These are phyloP conservation scores for Gymnoscopelus microlampas DNA, from an alignment of 2,797 vertebrate genomes.

Conservation along the genomic window DNA sequence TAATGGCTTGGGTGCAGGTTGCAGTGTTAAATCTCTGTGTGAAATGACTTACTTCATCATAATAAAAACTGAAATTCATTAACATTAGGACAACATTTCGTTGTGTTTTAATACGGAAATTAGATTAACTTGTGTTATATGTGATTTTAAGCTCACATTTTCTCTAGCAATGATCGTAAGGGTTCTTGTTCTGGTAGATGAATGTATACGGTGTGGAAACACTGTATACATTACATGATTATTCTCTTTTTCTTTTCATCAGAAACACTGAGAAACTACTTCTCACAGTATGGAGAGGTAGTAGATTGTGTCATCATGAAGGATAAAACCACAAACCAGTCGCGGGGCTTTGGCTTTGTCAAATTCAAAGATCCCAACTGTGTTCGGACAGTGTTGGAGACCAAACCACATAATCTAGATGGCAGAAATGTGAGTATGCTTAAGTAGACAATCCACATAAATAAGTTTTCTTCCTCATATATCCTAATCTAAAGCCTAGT, in stretches of 20 bases:
- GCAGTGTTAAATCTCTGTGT: conserved; percentile 15
- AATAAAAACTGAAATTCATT: conserved; percentile 36
- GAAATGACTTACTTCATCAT: conserved; percentile 42
- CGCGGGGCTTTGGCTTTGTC: conserved; percentile 98
- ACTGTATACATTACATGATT: conserved; percentile 31
- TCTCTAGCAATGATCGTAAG: conserved; percentile 6
- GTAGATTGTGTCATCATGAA: conserved; percentile 99
- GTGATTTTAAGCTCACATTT: conserved; percentile 19
- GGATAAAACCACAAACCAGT: conserved; percentile 99
- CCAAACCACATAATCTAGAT: conserved; percentile 97
- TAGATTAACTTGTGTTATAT: conserved; percentile 10
- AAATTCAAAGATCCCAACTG: conserved; percentile 99
- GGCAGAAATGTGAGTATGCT: conserved; percentile 95
- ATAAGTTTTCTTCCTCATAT: conserved; percentile 8
- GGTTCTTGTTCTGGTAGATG: conserved; percentile 9
- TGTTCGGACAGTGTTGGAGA: conserved; percentile 97
- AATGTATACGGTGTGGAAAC: not conserved
- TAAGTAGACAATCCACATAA: conserved; percentile 44
- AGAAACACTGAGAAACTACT: conserved; percentile 98
- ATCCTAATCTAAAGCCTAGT: conserved; percentile 40
- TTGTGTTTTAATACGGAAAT: conserved; percentile 30
- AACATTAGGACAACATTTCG: not conserved
- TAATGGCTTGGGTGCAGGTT: conserved; percentile 7
- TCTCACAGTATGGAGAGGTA: conserved; percentile 98
- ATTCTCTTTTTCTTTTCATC: conserved; percentile 63